phyloP scores from a whole-genome alignment of 1,140 invertebrate species.

The Maniola jurtina region DNA sequence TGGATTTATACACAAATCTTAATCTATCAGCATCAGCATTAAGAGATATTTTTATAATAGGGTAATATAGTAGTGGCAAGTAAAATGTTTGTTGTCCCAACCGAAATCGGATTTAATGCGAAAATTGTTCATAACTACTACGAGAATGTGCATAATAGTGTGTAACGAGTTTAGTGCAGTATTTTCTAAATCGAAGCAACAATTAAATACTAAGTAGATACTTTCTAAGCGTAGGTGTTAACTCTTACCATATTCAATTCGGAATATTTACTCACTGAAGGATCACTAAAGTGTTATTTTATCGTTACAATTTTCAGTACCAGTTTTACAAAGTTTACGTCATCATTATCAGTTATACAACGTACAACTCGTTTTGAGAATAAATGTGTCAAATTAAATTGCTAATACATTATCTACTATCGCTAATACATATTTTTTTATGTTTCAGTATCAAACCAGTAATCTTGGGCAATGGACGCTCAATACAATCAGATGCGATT shows the following conservation, averaged over 20 bases:
- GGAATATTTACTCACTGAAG: background rate
- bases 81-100: too few relatives aligned
- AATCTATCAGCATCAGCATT: too few relatives aligned
- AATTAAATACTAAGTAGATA: background rate
- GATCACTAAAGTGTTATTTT: background rate
- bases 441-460: conserved; percentile 88
- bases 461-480: conserved; percentile 91
- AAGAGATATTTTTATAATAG: too few relatives aligned
- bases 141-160: background rate
- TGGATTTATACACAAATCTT: too few relatives aligned
- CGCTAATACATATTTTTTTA: background rate
- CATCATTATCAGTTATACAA: background rate
- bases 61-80: too few relatives aligned
- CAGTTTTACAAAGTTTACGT: background rate
- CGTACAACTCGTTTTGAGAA: background rate
- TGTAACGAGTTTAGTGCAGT: background rate
- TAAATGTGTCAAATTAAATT: background rate
- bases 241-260: background rate
- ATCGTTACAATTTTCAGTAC: background rate
- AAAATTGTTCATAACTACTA: too few relatives aligned
- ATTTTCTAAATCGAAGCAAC: background rate
- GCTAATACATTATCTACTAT: background rate
- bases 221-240: background rate
- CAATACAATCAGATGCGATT: conserved; percentile 87
- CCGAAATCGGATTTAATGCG: too few relatives aligned